These are phyloP conservation scores for Drosophila anomelani DNA, from an alignment of 2,888 invertebrate genomes.

Conservation along the genomic window DNA sequence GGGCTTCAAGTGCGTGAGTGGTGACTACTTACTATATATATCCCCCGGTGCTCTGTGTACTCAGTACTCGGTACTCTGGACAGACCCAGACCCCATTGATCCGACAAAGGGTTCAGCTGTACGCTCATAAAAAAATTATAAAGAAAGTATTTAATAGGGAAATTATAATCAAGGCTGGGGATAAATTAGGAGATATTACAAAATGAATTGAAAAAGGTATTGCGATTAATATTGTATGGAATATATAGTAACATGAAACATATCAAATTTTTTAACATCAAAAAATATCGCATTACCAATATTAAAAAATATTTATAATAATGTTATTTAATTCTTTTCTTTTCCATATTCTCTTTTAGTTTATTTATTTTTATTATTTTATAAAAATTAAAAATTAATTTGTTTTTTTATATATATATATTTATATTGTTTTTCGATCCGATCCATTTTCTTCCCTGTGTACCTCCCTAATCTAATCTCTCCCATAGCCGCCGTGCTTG, in stretches of 20 bases:
- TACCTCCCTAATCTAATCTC: slow-evolving; percentile 55
- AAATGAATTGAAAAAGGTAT: neutral
- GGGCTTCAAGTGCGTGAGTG: slow-evolving; percentile 29
- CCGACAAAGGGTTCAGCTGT: slow-evolving; percentile 17
- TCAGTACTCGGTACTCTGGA: neutral
- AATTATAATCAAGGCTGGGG: neutral
- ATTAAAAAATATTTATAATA: no score
- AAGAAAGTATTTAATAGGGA: neutral
- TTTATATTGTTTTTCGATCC: neutral
- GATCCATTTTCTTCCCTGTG: neutral
- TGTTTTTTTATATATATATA: no score
- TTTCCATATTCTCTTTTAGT: neutral
- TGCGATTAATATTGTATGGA: neutral
- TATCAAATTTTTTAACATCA: neutral
- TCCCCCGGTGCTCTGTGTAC: neutral
- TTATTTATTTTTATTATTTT: neutral
- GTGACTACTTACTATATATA: slow-evolving; percentile 6
- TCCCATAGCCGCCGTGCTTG: slow-evolving; percentile 52
- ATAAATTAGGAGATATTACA: neutral
- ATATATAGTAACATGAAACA: neutral
- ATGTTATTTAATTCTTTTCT: neutral
- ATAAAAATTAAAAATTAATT: no score
- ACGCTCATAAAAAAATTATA: neutral
- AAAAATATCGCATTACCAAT: neutral
- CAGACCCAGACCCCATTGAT: slow-evolving; percentile 12